phyloP scores from a whole-genome alignment of 2,888 invertebrate species.

The Hydrotaea diabolus region DNA sequence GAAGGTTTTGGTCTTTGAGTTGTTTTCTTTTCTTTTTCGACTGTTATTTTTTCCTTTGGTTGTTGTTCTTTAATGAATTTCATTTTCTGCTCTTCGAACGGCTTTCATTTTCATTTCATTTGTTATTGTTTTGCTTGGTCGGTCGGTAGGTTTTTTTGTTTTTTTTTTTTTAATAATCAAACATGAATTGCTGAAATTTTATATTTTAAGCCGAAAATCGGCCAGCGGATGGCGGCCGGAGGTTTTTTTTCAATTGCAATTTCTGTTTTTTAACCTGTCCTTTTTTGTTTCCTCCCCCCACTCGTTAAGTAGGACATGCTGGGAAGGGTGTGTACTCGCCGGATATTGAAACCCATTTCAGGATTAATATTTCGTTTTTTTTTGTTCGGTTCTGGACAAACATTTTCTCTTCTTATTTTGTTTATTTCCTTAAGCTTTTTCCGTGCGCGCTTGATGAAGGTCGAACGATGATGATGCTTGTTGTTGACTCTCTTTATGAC shows the following conservation, averaged over 20 bases:
- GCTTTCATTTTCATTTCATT: no score
- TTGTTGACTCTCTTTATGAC: not conserved
- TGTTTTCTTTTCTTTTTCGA: not conserved
- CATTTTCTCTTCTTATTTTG: not conserved
- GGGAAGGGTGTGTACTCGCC: no score
- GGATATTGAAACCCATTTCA: constrained; percentile 27
- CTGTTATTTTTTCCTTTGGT: not conserved
- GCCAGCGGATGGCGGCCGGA: not conserved
- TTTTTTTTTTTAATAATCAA: not conserved
- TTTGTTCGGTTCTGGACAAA: not conserved
- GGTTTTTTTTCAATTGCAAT: constrained; percentile 40
- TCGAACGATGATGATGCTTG: not conserved
- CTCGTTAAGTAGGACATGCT: not conserved
- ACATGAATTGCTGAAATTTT: constrained; percentile 20
- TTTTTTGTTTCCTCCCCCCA: not conserved
- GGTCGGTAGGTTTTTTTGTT: not conserved
- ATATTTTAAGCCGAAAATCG: constrained; percentile 30
- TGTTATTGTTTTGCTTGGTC: not conserved
- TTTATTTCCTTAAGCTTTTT: not conserved
- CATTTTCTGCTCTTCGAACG: not conserved
- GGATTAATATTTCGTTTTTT: constrained; percentile 29
- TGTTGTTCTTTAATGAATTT: not conserved
- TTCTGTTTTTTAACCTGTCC: not conserved
- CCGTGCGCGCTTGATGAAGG: not conserved
- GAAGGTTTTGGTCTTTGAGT: no score